Percentiles rank a stretch among this genome's conserved stretches.
Evolutionary conservation across 1,140 invertebrate genomes (phyloP).

Genomic region (Brachionus sp.): DNA sequence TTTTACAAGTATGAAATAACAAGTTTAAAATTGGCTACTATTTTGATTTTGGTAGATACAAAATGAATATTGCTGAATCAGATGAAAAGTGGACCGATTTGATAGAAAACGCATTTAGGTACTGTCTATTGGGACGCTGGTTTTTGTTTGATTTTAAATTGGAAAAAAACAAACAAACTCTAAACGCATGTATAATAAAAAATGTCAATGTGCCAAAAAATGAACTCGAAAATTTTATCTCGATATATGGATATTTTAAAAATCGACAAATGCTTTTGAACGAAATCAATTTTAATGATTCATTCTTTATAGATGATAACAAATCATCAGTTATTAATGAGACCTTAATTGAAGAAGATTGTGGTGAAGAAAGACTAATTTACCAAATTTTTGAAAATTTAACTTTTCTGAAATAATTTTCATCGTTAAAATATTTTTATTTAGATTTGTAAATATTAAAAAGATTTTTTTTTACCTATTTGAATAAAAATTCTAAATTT

Average conservation of each 20-base stretch:
- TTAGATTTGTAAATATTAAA: too few relatives aligned
- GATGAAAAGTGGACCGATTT: conserved; percentile 1
- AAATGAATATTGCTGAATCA: background rate
- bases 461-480: too few relatives aligned
- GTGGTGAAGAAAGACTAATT: background rate
- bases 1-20: conserved; percentile 2
- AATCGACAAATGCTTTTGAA: background rate
- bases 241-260: background rate
- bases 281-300: background rate
- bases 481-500: too few relatives aligned
- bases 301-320: background rate
- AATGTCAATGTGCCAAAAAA: background rate
- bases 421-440: too few relatives aligned
- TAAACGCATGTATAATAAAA: background rate
- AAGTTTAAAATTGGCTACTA: background rate
- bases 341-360: background rate
- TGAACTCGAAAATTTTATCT: background rate
- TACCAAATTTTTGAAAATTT: background rate
- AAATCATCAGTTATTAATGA: conserved; percentile 10
- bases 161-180: background rate
- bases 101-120: conserved; percentile 13
- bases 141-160: conserved; percentile 11
- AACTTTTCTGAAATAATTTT: background rate
- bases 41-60: background rate
- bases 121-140: background rate